Percentiles rank a stretch among this genome's conserved stretches.
Evolutionary conservation across 1,140 invertebrate genomes (phyloP).

Genomic region (Drosophila arizonae): DNA sequence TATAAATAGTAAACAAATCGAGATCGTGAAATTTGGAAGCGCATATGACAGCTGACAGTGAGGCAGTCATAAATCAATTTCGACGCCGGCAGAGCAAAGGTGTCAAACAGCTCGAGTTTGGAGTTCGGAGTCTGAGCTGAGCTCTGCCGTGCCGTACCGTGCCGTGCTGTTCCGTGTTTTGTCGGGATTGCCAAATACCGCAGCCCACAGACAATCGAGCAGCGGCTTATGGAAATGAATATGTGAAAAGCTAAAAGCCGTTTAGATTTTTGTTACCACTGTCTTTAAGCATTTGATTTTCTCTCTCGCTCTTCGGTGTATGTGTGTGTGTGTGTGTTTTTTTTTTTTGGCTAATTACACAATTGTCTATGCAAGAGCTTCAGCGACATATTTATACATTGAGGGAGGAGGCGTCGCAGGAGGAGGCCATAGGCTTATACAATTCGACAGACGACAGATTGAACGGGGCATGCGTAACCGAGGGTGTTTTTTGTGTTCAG

Average conservation of each 20-base stretch:
- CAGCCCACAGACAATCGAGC: slow-evolving; percentile 40
- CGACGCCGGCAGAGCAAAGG: slow-evolving; percentile 21
- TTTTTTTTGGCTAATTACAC: slow-evolving; percentile 68
- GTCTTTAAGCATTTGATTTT: slow-evolving; percentile 22
- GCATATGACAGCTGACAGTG: slow-evolving; percentile 40
- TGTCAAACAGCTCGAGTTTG: slow-evolving; percentile 49
- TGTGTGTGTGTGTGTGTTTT: neutral
- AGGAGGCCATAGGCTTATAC: slow-evolving; percentile 55
- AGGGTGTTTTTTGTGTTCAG: slow-evolving; percentile 59
- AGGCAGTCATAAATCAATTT: slow-evolving; percentile 66
- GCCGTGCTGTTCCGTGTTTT: slow-evolving; percentile 4
- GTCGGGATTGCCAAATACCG: slow-evolving; percentile 46
- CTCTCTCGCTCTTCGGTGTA: neutral
- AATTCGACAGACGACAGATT: slow-evolving; percentile 35
- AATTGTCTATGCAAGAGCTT: slow-evolving; percentile 65
- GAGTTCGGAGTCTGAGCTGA: neutral
- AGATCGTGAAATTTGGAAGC: slow-evolving; percentile 40
- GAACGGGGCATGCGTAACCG: slow-evolving; percentile 65
- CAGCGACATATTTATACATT: slow-evolving; percentile 57
- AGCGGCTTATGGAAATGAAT: slow-evolving; percentile 50
- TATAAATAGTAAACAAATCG: slow-evolving; percentile 1
- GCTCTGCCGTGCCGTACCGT: neutral
- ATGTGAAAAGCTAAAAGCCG: slow-evolving; percentile 42
- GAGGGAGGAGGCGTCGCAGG: slow-evolving; percentile 16
- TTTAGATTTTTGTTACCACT: slow-evolving; percentile 57